Conservation (phyloP, 1,140 invertebrate genomes). For the Drosophila simulans region DNA sequence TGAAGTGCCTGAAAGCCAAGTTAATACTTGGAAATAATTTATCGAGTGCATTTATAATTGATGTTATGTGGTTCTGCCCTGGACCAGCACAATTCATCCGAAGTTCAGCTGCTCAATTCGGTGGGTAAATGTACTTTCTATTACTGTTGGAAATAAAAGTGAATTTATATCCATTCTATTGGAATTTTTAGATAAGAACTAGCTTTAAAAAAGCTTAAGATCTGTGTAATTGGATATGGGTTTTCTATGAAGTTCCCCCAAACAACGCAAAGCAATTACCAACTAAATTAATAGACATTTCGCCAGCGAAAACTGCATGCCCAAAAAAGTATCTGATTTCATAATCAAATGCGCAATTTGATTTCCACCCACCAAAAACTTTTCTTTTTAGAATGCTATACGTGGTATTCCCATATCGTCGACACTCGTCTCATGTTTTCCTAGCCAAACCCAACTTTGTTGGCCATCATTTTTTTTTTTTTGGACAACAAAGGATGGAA, state of each 20-base stretch:
- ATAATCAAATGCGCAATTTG: constrained; percentile 46
- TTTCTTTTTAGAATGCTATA: too few relatives aligned
- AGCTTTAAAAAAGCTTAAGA: background rate
- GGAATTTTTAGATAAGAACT: background rate
- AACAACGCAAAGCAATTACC: background rate
- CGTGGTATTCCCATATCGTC: constrained; percentile 43
- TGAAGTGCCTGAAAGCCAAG: constrained; percentile 69
- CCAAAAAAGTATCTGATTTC: constrained; percentile 44
- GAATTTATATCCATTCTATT: constrained; percentile 38
- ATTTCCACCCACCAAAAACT: constrained; percentile 16
- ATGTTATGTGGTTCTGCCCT: constrained; percentile 44
- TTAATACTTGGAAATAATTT: constrained; percentile 74
- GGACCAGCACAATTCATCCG: constrained; percentile 8
- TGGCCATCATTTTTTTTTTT: constrained; percentile 23
- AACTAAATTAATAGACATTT: constrained; percentile 25
- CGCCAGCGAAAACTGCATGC: constrained; percentile 7
- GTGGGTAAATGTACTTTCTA: constrained; percentile 37
- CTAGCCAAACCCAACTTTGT: constrained; percentile 30
- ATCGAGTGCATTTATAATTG: constrained; percentile 78
- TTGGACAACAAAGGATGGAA: constrained; percentile 7
- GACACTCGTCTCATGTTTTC: constrained; percentile 51
- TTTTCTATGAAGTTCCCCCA: too few relatives aligned
- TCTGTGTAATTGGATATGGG: background rate
- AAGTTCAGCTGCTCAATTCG: constrained; percentile 14
- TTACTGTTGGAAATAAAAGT: constrained; percentile 1